Evolutionary conservation across 53 echinoderm and acorn worm genomes (phyloP), one percentile per base, ranked within the genome.

Genomic region (Actinopyga echinites): DNA sequence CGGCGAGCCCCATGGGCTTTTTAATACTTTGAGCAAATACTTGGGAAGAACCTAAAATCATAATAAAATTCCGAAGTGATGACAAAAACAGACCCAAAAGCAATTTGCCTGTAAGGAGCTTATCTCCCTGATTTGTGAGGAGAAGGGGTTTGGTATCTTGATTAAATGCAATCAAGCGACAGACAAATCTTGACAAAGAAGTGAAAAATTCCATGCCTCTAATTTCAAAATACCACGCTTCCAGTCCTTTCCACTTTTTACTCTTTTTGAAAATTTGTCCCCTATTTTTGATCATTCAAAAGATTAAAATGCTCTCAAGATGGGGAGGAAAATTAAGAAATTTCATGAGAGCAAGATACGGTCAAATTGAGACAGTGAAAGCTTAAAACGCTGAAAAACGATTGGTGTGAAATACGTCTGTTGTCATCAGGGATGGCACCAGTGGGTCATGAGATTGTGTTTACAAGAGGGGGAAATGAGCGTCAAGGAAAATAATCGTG

Each of bases 21-120:
- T 31, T 54, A 77, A 77, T 77, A 53, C 77, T 77, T 77, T 77
- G 77, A 77, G 77, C 77, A 77, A 77, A 77, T 77, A 77, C 56
- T 77, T 31, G 29, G 54, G 33, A 56, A 77, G 77, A 77, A 52
- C 77, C 54, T 56, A 56, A 77, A 77, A 77, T 55, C 56, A 77
- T 77, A 53, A 55, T 77, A 62, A 77, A 77, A 45, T 75, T 77
- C 77, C 77, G 30, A 56, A 77, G 77, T 56, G 56, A 77, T 77
- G 54, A 56, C 77, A 77, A 77, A 77, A 77, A 77, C 77, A 77
- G 77, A 77, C 56, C 77, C 77, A 56, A 53, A 30, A 77, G 77
- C 77, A 77, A 77, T 77, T 77, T 56, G 77, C 77, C 77, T 77
- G 77, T 77, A 56, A 77, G 77, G 77, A 56, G 77, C 77, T 77